Evolutionary conservation across 1,140 invertebrate genomes (phyloP).

Genomic region (Neuroterus valhalla): DNA sequence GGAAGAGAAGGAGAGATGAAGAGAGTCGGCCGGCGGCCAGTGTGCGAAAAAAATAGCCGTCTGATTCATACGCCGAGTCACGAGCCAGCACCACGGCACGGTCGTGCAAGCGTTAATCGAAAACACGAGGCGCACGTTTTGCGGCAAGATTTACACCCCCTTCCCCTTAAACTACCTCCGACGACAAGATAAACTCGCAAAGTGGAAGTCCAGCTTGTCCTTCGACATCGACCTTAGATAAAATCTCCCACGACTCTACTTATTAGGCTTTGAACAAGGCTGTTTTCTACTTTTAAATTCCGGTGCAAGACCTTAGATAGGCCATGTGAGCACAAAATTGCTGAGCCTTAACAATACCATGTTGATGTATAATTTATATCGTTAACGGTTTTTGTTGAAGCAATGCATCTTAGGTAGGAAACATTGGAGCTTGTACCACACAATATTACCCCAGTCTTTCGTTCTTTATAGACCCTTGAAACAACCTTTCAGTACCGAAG

Average conservation of each 20-base stretch:
- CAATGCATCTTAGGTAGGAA: too few relatives aligned
- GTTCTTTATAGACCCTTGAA: too few relatives aligned
- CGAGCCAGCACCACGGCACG: conserved; percentile 50
- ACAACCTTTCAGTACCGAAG: too few relatives aligned
- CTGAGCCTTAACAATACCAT: neutral
- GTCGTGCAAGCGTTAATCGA: conserved; percentile 44
- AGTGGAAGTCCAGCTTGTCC: conserved; percentile 50
- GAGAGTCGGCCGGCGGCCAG: conserved; percentile 47
- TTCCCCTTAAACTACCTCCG: conserved; percentile 3
- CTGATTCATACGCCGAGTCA: conserved; percentile 66
- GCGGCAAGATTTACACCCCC: conserved; percentile 31
- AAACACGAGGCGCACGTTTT: conserved; percentile 56
- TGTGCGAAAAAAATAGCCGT: conserved; percentile 57
- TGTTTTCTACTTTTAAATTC: neutral
- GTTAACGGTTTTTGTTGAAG: too few relatives aligned
- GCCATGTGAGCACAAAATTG: neutral
- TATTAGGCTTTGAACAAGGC: neutral
- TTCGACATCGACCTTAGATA: conserved; percentile 48
- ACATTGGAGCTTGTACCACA: too few relatives aligned
- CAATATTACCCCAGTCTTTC: too few relatives aligned
- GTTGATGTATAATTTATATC: neutral
- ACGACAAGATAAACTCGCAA: conserved; percentile 32
- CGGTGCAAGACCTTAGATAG: too few relatives aligned
- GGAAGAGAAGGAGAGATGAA: neutral
- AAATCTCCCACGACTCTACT: conserved; percentile 1